A percentile compares a stretch with the other conserved stretches of the same genome.
These are phyloP conservation scores for Psammodynastes pulverulentus DNA, from an alignment of 2,113 vertebrate species.

Conservation along the genomic window DNA sequence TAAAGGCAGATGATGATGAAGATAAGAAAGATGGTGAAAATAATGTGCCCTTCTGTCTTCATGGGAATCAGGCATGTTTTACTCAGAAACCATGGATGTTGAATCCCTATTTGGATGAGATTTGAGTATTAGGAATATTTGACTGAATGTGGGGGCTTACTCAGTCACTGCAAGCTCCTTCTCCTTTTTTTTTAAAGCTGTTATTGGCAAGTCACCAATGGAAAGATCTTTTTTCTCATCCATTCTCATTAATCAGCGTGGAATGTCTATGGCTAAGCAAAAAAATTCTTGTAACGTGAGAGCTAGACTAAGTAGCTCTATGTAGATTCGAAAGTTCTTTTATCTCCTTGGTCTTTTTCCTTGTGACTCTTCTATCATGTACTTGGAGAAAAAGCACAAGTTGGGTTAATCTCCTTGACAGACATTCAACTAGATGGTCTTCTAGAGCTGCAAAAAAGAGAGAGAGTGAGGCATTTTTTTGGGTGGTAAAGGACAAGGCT, in stretches of 20 bases:
- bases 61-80: background rate
- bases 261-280: background rate
- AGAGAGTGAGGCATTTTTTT: background rate
- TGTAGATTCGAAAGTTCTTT: background rate
- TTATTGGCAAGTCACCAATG: background rate
- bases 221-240: background rate
- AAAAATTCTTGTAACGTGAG: background rate
- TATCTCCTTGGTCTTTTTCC: background rate
- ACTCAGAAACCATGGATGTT: background rate
- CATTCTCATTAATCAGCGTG: background rate
- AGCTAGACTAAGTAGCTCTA: background rate
- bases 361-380: background rate
- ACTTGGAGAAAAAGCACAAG: background rate
- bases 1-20: background rate
- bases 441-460: background rate
- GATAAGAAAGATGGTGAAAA: background rate
- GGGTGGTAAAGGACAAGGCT: conserved; percentile 17
- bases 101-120: background rate
- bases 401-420: background rate
- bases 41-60: background rate
- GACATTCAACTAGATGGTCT: background rate
- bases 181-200: background rate
- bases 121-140: background rate
- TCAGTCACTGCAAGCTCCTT: background rate
- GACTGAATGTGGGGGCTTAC: background rate